Conservation (phyloP, 2,888 invertebrate species). For the Drymonia ruficornis region DNA sequence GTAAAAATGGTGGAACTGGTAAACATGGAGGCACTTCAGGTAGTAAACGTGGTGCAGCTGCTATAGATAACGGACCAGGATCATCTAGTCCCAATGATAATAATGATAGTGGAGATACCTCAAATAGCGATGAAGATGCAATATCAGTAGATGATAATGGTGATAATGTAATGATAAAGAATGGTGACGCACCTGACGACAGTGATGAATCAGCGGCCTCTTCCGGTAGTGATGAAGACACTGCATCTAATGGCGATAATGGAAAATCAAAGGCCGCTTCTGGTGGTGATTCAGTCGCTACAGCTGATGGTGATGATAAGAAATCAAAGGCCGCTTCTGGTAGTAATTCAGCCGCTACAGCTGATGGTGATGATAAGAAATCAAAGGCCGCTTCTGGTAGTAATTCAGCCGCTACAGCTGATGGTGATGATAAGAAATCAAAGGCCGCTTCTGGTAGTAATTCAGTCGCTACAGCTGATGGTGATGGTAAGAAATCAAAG, state of each 20-base stretch:
- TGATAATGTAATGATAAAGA: not conserved
- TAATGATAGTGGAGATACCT: not conserved
- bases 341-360: too few relatives aligned
- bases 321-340: too few relatives aligned
- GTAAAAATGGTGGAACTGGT: slow-evolving; percentile 3
- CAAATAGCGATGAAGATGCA: not conserved
- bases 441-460: too few relatives aligned
- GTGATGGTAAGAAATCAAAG: too few relatives aligned
- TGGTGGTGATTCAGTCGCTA: too few relatives aligned
- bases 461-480: too few relatives aligned
- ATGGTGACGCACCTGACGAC: not conserved
- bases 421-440: too few relatives aligned
- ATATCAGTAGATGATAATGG: not conserved
- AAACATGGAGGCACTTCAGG: not conserved
- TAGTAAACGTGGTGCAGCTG: too few relatives aligned
- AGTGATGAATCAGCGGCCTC: not conserved
- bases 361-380: not conserved
- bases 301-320: too few relatives aligned
- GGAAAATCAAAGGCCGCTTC: too few relatives aligned
- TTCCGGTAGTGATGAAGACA: not conserved
- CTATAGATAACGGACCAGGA: not conserved
- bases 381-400: not conserved
- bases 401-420: too few relatives aligned
- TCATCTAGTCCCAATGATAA: not conserved
- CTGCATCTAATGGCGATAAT: too few relatives aligned